phyloP scores from a whole-genome alignment of 2,797 vertebrate species.

The Etheostoma perlongum region DNA sequence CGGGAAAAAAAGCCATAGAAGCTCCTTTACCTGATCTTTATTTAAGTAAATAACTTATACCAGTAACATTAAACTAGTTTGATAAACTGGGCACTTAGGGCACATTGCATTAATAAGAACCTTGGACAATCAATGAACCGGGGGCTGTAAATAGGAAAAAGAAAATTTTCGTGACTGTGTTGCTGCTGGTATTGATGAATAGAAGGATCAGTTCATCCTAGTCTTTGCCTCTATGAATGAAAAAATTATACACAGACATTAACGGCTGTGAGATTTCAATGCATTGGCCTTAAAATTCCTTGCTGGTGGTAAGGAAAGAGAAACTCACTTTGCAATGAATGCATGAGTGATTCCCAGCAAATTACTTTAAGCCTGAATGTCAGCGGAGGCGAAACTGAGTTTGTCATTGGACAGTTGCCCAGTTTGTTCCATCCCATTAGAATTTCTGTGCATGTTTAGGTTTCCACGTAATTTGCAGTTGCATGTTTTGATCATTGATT shows the following conservation, averaged over 20 bases:
- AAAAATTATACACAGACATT: no score
- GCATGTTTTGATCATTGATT: slow-evolving; percentile 51
- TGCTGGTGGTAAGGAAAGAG: slow-evolving; percentile 53
- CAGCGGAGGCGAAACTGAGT: slow-evolving; percentile 64
- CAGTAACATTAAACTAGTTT: neutral
- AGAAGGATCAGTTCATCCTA: slow-evolving; percentile 15
- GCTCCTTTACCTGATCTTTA: neutral
- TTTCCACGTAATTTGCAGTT: slow-evolving; percentile 58
- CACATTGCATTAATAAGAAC: neutral
- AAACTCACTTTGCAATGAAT: slow-evolving; percentile 48
- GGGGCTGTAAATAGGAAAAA: neutral
- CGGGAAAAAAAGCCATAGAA: slow-evolving; percentile 6
- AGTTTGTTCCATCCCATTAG: slow-evolving; percentile 62
- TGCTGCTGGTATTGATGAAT: slow-evolving; percentile 15
- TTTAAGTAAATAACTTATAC: neutral
- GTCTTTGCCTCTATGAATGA: slow-evolving; percentile 41
- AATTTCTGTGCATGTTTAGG: slow-evolving; percentile 63
- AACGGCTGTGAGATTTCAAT: slow-evolving; percentile 49
- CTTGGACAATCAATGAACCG: neutral
- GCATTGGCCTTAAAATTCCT: slow-evolving; percentile 60
- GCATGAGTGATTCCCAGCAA: slow-evolving; percentile 63
- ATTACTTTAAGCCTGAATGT: slow-evolving; percentile 61
- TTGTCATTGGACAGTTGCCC: slow-evolving; percentile 64
- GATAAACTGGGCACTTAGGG: neutral
- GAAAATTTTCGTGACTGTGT: slow-evolving; percentile 5